Evolutionary conservation across 2,888 invertebrate genomes (phyloP), one percentile per base, ranked within the genome.

Genomic region (Selenia dentaria): DNA sequence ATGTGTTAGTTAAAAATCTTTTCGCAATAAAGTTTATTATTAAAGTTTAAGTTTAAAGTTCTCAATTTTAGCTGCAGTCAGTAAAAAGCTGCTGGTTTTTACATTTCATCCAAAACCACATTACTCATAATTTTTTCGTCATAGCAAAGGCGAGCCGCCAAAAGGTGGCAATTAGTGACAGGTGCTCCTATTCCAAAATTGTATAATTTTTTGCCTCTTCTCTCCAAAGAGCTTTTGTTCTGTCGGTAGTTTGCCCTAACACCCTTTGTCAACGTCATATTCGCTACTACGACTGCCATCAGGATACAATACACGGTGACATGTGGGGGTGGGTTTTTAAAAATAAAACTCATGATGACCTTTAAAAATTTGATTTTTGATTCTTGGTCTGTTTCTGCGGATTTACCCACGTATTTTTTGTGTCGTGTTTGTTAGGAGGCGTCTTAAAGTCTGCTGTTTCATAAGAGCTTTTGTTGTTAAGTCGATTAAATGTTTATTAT

Each of bases 101-200:
- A 25, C 9, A 27, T 20, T 29, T 20, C 35, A 36, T 39, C 35
- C 9, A 33, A 24, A 45, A 26, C 18, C 31, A 46, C 47, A 57
- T 57, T 32, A 52, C 38, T 57, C 50, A 54, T 57, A 57, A 40
- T 39, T 55, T 49, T 55, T 53, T 48, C 26, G 13, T 60, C 66
- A 59, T 74, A 68, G 71, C 71, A 79, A 82, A 70, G 69, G 59
- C 62, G 64, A 64, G 71, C 87, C 88, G 88, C 83, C 87, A 80
- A 86, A 87, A 86, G 86, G 82, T 87, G 87, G 88, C 83, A 88
- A 89, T 89, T 89, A 89, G 84, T 67, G 79, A 88, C 89, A 89
- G 89, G 89, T 90, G 87, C 79, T 79, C 70, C 72, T 67, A 78
- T 81, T 80, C 11, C 64, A 65, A 68, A 76, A 73, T 73, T 72